These are phyloP conservation scores for Arrhamphus sclerolepis DNA, from an alignment of 2,797 vertebrate genomes.

Conservation along the genomic window DNA sequence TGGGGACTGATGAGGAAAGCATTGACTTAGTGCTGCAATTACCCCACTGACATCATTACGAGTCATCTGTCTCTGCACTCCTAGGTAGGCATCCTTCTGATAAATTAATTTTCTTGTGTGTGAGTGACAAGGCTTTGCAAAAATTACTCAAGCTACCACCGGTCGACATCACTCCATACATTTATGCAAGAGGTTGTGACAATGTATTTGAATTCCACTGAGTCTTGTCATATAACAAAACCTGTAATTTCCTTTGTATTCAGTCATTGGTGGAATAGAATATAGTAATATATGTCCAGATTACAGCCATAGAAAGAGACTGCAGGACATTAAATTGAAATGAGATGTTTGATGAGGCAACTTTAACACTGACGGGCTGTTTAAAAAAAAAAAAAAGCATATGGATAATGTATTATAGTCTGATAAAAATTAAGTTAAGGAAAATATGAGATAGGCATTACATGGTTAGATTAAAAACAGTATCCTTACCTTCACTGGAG, in stretches of 20 bases:
- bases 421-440: too few relatives aligned
- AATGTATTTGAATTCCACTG: background rate
- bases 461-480: background rate
- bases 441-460: background rate
- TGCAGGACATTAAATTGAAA: background rate
- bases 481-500: conserved; percentile 91
- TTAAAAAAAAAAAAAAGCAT: too few relatives aligned
- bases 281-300: background rate
- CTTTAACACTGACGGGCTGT: background rate
- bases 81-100: conserved; percentile 20
- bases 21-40: conserved; percentile 28
- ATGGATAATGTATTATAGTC: too few relatives aligned
- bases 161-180: conserved; percentile 20
- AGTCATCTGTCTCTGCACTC: conserved; percentile 4
- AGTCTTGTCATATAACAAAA: conserved; percentile 7
- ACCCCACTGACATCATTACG: conserved; percentile 29
- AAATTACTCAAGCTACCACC: conserved; percentile 24
- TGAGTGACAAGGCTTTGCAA: conserved; percentile 38
- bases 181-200: conserved; percentile 11
- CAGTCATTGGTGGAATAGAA: conserved; percentile 6
- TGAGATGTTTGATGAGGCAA: background rate
- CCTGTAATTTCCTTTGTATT: background rate
- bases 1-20: conserved; percentile 40
- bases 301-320: conserved; percentile 7
- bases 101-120: conserved; percentile 25